phyloP scores from a whole-genome alignment of 1,140 invertebrate genomes.

The Carposina sasakii region DNA sequence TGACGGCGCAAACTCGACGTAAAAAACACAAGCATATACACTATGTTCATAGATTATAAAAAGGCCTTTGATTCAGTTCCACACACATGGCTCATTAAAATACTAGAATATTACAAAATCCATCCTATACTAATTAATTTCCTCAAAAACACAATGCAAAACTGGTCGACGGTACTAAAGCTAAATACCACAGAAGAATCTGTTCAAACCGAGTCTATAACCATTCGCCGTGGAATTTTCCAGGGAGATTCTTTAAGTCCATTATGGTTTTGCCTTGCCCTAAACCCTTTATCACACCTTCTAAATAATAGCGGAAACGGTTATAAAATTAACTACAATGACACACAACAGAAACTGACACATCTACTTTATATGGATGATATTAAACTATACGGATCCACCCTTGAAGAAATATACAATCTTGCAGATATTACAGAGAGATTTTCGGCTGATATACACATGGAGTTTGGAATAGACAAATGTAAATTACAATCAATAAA shows the following conservation, averaged over 20 bases:
- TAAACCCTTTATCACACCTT: background rate
- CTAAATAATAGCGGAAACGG: background rate
- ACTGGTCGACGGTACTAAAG: constrained; percentile 4
- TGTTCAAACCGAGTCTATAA: background rate
- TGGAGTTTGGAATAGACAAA: constrained; percentile 3
- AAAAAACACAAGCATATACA: background rate
- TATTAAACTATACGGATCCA: constrained; percentile 5
- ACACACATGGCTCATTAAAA: background rate
- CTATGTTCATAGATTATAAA: constrained; percentile 3
- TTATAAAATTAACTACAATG: constrained; percentile 4
- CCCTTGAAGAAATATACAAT: background rate
- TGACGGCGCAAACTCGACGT: background rate
- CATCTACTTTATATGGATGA: constrained; percentile 7
- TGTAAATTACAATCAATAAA: constrained; percentile 1
- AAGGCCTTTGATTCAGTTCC: background rate
- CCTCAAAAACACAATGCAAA: background rate
- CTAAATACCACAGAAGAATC: background rate
- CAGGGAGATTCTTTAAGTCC: background rate
- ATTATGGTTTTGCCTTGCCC: background rate
- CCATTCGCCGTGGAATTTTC: constrained; percentile 5
- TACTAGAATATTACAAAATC: background rate
- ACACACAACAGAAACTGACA: background rate
- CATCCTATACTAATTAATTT: background rate
- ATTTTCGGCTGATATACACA: constrained; percentile 3
- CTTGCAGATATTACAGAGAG: background rate